Conservation (phyloP, 2,797 vertebrate species). For the Acridotheres tristis region DNA sequence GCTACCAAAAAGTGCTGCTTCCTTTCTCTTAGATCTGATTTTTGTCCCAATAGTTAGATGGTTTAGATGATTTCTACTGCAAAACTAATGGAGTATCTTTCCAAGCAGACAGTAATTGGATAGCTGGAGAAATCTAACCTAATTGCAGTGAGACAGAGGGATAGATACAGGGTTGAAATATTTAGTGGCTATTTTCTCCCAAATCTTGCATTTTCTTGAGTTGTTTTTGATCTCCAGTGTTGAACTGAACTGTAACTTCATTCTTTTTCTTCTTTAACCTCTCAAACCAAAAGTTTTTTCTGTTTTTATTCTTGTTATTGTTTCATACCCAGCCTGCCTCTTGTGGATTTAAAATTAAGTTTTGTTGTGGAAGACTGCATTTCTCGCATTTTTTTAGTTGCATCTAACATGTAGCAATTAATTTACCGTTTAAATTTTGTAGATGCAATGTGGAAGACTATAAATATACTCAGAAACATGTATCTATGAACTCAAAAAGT, state of each 20-base stretch:
- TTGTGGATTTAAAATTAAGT: not conserved
- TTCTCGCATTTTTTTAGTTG: not conserved
- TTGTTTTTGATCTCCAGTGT: not conserved
- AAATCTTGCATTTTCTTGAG: not conserved
- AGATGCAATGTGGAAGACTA: not conserved
- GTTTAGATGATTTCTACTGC: not conserved
- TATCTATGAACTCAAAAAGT: not conserved
- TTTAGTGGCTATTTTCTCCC: not conserved
- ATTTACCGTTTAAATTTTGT: not conserved
- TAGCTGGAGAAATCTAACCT: not conserved
- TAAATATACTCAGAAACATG: not conserved
- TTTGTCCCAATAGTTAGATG: not conserved
- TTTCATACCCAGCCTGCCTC: not conserved
- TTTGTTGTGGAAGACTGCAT: not conserved
- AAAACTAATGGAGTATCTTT: not conserved
- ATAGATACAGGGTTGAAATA: not conserved
- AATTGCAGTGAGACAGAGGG: not conserved
- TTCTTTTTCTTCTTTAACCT: not conserved
- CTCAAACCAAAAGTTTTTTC: not conserved
- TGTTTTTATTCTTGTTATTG: rapidly evolving
- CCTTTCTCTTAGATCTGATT: not conserved
- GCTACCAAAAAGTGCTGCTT: not conserved
- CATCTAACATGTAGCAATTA: not conserved
- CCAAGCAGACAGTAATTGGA: not conserved
- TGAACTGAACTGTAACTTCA: not conserved